A percentile compares a stretch with the other conserved stretches of the same genome.
phyloP scores from a whole-genome alignment of 2,888 invertebrate genomes.

The Drosophila formosana region DNA sequence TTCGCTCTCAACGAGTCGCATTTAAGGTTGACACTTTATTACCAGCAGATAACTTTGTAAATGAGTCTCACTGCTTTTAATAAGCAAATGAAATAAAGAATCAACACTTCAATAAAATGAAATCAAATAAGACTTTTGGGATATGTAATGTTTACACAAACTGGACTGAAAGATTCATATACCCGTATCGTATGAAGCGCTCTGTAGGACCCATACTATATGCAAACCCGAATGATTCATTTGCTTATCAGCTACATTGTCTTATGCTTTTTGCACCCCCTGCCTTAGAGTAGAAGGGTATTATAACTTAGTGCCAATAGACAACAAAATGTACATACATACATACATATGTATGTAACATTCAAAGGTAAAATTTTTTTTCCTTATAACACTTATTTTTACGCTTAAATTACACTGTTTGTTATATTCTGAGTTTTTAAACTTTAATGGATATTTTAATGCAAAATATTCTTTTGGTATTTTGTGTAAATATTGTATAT shows the following conservation, averaged over 20 bases:
- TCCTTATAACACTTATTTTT: too few relatives aligned
- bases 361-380: too few relatives aligned
- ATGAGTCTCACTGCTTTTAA: constrained; percentile 17
- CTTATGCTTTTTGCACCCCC: not conserved
- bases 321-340: too few relatives aligned
- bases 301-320: too few relatives aligned
- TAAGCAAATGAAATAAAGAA: constrained; percentile 31
- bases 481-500: too few relatives aligned
- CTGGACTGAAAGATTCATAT: not conserved
- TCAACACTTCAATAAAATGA: constrained; percentile 8
- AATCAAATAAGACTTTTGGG: not conserved
- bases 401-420: too few relatives aligned
- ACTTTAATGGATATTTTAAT: too few relatives aligned
- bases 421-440: too few relatives aligned
- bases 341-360: too few relatives aligned
- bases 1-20: constrained; percentile 8
- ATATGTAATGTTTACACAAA: not conserved
- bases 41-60: constrained; percentile 28
- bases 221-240: constrained; percentile 35
- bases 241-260: constrained; percentile 41
- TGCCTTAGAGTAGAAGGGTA: too few relatives aligned
- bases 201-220: too few relatives aligned
- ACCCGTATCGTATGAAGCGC: not conserved
- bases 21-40: constrained; percentile 19
- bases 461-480: too few relatives aligned